A percentile compares a stretch with the other conserved stretches of the same genome.
phyloP scores from a whole-genome alignment of 53 echinoderm and acorn worm genomes.

The Stichopus horrens region DNA sequence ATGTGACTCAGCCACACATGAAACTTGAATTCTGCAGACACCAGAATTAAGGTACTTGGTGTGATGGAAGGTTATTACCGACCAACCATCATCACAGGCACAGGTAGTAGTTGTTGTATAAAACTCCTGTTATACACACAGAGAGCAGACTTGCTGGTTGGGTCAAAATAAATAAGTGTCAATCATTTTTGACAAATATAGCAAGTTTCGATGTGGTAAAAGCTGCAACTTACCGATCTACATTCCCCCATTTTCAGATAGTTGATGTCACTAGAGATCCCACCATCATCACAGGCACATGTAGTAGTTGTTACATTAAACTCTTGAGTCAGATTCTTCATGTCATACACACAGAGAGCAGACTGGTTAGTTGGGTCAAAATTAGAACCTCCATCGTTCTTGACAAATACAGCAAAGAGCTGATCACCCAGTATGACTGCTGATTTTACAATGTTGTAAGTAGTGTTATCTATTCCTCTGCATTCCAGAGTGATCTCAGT shows the following conservation, averaged over 20 bases:
- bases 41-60: not conserved
- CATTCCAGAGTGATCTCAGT: constrained; percentile 56
- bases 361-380: not conserved
- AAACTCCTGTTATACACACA: constrained; percentile 25
- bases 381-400: not conserved
- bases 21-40: not conserved
- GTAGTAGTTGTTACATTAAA: not conserved
- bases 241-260: not conserved
- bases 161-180: not conserved
- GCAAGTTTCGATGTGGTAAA: no score
- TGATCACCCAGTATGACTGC: constrained; percentile 23
- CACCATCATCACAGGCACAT: not conserved
- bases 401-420: constrained; percentile 60
- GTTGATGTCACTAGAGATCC: not conserved
- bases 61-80: not conserved
- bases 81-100: not conserved
- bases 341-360: constrained; percentile 10
- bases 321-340: not conserved
- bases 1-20: no score
- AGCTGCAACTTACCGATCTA: not conserved
- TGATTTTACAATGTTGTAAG: constrained; percentile 55
- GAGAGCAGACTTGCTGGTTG: constrained; percentile 7
- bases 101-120: not conserved
- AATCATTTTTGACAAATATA: not conserved
- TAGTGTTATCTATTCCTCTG: not conserved